Evolutionary conservation across 2,797 vertebrate genomes (phyloP).

Genomic region (Xenentodon cancila): DNA sequence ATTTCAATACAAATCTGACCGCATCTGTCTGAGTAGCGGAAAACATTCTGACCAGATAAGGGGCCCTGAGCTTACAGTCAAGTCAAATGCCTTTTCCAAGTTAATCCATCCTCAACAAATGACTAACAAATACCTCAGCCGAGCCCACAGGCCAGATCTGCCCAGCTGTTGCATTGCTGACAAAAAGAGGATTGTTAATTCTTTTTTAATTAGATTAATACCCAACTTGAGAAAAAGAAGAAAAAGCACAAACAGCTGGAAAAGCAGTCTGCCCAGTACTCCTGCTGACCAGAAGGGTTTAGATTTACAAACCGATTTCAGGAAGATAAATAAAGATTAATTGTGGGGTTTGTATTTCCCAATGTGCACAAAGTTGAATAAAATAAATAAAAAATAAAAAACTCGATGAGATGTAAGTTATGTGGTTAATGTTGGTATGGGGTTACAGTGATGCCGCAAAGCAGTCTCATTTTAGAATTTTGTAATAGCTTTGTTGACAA

Average conservation of each 20-base stretch:
- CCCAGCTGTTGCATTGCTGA: conserved; percentile 65
- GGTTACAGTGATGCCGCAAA: conserved; percentile 3
- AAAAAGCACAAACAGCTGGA: conserved; percentile 63
- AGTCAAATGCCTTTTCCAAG: conserved; percentile 51
- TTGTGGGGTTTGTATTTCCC: conserved; percentile 7
- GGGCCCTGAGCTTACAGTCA: conserved; percentile 49
- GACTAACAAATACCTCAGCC: conserved; percentile 47
- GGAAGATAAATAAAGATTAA: conserved; percentile 39
- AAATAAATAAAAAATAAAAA: too few relatives aligned
- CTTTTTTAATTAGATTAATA: conserved; percentile 66
- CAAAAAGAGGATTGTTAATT: conserved; percentile 72
- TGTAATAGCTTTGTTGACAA: too few relatives aligned
- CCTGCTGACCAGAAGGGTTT: conserved; percentile 24
- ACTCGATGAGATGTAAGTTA: not conserved
- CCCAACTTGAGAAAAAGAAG: conserved; percentile 41
- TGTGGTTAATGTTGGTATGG: not conserved
- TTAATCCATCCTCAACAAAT: conserved; percentile 61
- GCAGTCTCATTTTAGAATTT: too few relatives aligned
- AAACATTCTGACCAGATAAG: conserved; percentile 31
- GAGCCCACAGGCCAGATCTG: conserved; percentile 18
- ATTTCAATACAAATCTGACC: conserved; percentile 18
- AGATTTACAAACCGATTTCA: conserved; percentile 31
- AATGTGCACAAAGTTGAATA: not conserved
- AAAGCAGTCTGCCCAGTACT: conserved; percentile 46
- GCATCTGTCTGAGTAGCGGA: conserved; percentile 38